Base-by-base conservation (phyloP, 2,113 vertebrate species). In the Pholis gunnellus region DNA sequence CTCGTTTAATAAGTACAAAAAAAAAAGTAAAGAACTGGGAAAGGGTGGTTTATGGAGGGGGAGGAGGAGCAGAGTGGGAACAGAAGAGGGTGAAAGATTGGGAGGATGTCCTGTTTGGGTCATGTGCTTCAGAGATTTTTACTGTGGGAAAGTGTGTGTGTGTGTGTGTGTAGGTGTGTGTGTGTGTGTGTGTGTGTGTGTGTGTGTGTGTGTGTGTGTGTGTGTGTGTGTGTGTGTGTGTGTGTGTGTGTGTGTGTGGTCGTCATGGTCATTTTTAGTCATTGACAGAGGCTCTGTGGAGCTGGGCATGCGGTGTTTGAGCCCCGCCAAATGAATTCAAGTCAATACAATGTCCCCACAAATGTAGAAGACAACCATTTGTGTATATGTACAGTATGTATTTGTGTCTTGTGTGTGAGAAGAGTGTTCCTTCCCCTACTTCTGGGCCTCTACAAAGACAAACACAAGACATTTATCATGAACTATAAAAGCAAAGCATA, bases 41-140 rank as follows among this genome's bases (percentile, higher is more conserved):
- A 77, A 11, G 64, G 80, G 67, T 65, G 36, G 72, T 75, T 61
- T 27, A 59, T 29, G 46, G 15, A 57, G 73, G 18, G 64, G 74
- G 72, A 46, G 72, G 78, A 87, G 66, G 75, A 73, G 52, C 54
- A 82, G 83, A 88, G 77, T 88, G 88, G 89, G 85, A 87, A 84
- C 57, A 38, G 34, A 20, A 63, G 66, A 61, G 79, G 81, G 83
- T 77, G 50, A 87, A 85, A 69, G 68, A 85, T 44, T 81, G 78
- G 73, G 83, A 90, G 93, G 92, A 93, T 90, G 88, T 94, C 93
- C 89, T 93, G 89, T 93, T 91, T 89, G 82, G 89, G 88, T 93
- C 90, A 92, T 92, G 84, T 85, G 84, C 84, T 79, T 72, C 63
- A n/a, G 59, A 75, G 79, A 63, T 46, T 88, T 81, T 82, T 79